phyloP scores from a whole-genome alignment of 2,113 vertebrate species.

The Tetrax tetrax region DNA sequence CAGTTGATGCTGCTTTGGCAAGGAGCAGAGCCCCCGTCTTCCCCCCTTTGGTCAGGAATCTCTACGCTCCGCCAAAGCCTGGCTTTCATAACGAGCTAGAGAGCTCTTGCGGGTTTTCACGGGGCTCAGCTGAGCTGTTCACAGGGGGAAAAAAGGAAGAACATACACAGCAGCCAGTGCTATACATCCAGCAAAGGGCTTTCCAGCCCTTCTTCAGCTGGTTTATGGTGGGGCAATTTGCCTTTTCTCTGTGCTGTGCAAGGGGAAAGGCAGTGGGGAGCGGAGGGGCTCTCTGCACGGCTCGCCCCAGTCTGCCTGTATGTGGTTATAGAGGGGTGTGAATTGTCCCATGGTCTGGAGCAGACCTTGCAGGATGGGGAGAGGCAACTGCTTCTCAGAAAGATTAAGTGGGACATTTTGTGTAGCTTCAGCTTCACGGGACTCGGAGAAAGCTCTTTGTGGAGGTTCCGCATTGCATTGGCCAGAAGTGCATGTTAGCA shows the following conservation, averaged over 20 bases:
- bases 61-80: neutral
- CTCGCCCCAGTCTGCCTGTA: neutral
- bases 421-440: neutral
- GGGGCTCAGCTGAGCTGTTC: neutral
- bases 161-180: rapidly evolving
- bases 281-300: rapidly evolving
- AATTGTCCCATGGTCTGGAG: neutral
- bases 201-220: neutral
- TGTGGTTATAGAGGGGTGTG: neutral
- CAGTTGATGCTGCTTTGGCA: neutral
- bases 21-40: neutral
- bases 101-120: neutral
- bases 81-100: neutral
- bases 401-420: neutral
- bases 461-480: neutral
- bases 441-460: neutral
- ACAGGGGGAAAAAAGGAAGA: neutral
- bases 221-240: neutral
- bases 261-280: neutral
- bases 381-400: neutral
- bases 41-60: slow-evolving; percentile 21
- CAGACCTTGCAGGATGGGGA: neutral
- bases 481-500: neutral
- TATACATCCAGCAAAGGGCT: neutral
- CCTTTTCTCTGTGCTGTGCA: neutral